Conservation (phyloP, 2,797 vertebrate species). For the Vireo griseus region DNA sequence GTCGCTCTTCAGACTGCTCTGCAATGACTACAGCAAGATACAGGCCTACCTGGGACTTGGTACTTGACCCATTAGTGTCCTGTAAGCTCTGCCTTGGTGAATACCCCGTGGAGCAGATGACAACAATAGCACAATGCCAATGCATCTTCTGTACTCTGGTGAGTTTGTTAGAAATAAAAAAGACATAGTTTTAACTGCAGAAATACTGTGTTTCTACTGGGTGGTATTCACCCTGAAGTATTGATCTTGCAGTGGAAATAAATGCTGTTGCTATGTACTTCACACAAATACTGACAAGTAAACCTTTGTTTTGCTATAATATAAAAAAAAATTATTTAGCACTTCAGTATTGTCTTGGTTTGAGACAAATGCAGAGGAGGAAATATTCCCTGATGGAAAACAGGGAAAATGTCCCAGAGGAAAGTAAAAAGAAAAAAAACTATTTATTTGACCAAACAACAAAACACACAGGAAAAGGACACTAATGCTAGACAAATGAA, state of each 20-base stretch:
- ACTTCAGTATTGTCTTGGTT: too few species aligned
- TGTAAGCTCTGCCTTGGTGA: constrained; percentile 98
- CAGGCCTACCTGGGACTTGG: constrained; percentile 95
- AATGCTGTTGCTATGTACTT: neutral
- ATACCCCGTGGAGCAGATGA: constrained; percentile 97
- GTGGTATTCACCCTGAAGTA: neutral
- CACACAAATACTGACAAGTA: neutral
- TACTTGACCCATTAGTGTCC: constrained; percentile 93
- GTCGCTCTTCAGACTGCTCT: constrained; percentile 68
- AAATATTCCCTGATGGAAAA: too few species aligned
- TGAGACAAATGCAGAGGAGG: too few species aligned
- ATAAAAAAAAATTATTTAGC: neutral
- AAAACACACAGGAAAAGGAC: too few species aligned
- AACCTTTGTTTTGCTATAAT: neutral
- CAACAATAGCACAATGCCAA: constrained; percentile 95
- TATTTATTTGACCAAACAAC: too few species aligned
- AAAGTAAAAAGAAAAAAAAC: too few species aligned
- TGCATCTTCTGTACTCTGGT: constrained; percentile 99
- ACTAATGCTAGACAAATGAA: too few species aligned
- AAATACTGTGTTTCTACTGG: neutral
- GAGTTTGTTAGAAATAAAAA: constrained; percentile 57
- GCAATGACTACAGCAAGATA: constrained; percentile 95
- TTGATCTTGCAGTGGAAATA: neutral
- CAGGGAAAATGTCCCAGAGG: too few species aligned
- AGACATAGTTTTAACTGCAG: neutral